phyloP scores from a whole-genome alignment of 2,888 invertebrate genomes.

The Trichogramma dendrolimi region DNA sequence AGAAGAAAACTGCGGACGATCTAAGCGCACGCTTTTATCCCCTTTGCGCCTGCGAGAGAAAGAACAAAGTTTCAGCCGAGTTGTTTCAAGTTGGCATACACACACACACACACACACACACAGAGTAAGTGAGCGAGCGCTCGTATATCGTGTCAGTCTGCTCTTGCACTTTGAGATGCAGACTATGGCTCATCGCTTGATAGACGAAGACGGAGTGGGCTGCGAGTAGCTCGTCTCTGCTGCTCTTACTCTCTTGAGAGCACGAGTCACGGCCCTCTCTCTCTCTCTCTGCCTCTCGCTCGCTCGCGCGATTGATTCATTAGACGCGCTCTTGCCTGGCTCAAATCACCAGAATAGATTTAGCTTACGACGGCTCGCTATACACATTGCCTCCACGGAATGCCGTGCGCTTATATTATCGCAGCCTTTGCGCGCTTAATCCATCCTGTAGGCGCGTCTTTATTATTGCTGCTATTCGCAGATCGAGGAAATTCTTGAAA shows the following conservation, averaged over 20 bases:
- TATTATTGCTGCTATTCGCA: constrained; percentile 8
- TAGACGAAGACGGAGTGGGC: constrained; percentile 25
- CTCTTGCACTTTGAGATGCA: too few species aligned
- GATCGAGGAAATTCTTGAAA: too few species aligned
- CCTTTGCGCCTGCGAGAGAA: too few species aligned
- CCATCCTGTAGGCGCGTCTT: constrained; percentile 32
- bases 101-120: not conserved
- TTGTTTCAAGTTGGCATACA: too few species aligned
- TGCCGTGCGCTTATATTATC: constrained; percentile 34
- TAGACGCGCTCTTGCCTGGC: constrained; percentile 51
- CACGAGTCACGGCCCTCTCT: not conserved
- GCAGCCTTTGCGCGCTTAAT: constrained; percentile 43
- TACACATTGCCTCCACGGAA: constrained; percentile 39
- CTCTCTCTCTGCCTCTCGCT: not conserved
- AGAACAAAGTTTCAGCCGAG: too few species aligned
- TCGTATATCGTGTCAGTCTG: too few species aligned
- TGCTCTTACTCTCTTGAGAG: constrained; percentile 1
- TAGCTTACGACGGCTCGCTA: constrained; percentile 21
- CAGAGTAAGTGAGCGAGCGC: not conserved
- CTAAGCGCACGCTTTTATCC: too few species aligned
- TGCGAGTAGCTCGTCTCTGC: constrained; percentile 3
- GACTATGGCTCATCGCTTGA: not conserved
- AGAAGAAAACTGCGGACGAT: too few species aligned
- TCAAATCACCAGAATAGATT: constrained; percentile 53
- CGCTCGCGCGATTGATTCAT: constrained; percentile 50